Conservation (phyloP, 2,113 vertebrate genomes). For the Brienomyrus brachyistius region DNA sequence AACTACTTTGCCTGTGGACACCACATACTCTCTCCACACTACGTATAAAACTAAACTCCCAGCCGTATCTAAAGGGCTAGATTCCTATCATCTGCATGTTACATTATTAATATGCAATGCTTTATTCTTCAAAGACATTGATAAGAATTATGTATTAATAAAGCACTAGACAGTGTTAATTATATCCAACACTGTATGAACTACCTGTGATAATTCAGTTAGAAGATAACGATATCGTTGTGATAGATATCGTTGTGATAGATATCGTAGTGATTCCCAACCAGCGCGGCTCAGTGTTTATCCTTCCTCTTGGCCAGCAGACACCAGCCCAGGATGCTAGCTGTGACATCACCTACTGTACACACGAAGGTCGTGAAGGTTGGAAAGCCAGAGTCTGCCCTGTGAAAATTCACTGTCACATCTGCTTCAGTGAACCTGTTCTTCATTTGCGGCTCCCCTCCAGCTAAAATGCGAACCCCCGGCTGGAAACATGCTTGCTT, state of each 20-base stretch:
- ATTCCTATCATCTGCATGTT: not conserved
- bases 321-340: not conserved
- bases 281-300: not conserved
- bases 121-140: slow-evolving; percentile 6
- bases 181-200: not conserved
- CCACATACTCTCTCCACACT: not conserved
- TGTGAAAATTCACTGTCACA: not conserved
- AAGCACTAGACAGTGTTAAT: not conserved
- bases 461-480: not conserved
- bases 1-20: not conserved
- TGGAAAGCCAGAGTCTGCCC: not conserved
- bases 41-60: not conserved
- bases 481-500: not conserved
- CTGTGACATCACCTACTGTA: not conserved
- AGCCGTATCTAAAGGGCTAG: not conserved
- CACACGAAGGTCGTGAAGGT: not conserved
- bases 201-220: not conserved
- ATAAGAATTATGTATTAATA: slow-evolving; percentile 1
- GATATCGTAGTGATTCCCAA: not conserved
- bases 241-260: too few relatives aligned
- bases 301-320: not conserved
- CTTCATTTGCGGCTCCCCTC: not conserved
- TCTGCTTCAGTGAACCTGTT: not conserved
- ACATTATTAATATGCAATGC: not conserved
- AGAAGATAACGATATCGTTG: not conserved